Percentiles rank a stretch among this genome's conserved stretches.
Evolutionary conservation across 2,797 vertebrate genomes (phyloP).

Genomic region (Semaprochilodus insignis): DNA sequence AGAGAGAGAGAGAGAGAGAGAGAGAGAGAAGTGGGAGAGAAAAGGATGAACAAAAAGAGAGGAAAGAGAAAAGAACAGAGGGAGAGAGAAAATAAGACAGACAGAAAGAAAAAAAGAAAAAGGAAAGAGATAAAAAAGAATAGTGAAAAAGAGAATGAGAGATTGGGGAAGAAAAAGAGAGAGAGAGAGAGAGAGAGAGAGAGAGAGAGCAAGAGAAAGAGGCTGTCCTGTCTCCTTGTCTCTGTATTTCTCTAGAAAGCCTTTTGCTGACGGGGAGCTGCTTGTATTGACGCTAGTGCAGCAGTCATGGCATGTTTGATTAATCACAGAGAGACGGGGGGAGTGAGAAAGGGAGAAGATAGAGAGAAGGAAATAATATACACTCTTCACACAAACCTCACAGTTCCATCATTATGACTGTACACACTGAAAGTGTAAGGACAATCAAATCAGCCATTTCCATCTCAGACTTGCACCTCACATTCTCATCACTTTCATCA

Average conservation of each 20-base stretch:
- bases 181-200: conserved; percentile 2
- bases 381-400: conserved; percentile 17
- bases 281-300: conserved; percentile 42
- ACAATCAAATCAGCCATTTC: conserved; percentile 28
- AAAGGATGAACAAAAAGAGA: not conserved
- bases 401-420: conserved; percentile 2
- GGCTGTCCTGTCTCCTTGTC: conserved; percentile 1
- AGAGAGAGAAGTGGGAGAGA: not conserved
- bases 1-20: not conserved
- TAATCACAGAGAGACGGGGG: conserved; percentile 42
- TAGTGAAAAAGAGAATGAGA: not conserved
- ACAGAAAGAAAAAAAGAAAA: too few relatives aligned
- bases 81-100: not conserved
- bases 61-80: not conserved
- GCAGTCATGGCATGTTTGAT: conserved; percentile 51
- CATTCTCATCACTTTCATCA: too few relatives aligned
- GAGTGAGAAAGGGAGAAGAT: not conserved
- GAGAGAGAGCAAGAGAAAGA: not conserved
- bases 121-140: not conserved
- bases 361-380: not conserved
- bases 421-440: conserved; percentile 17
- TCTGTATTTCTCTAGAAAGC: conserved; percentile 1
- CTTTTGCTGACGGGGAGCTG: conserved; percentile 20
- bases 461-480: not conserved
- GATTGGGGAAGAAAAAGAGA: not conserved